Evolutionary conservation across 2,888 invertebrate species (phyloP).

Genomic region (Zaprionus lineosus): DNA sequence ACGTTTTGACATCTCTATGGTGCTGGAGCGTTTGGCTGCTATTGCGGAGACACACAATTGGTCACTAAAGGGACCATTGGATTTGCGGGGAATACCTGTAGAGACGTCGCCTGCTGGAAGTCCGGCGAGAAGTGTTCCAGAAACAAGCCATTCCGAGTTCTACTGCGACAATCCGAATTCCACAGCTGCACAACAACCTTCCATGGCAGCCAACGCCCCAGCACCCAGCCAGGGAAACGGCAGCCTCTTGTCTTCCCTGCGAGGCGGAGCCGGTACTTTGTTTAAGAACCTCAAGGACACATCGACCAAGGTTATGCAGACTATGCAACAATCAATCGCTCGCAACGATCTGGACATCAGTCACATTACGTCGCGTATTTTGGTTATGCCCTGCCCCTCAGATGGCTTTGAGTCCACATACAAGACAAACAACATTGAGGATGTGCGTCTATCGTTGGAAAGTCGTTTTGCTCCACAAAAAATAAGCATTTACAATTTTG

Average conservation of each 20-base stretch:
- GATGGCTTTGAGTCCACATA: slow-evolving; percentile 97
- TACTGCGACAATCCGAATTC: slow-evolving; percentile 61
- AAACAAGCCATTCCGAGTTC: slow-evolving; percentile 65
- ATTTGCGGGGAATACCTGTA: slow-evolving; percentile 79
- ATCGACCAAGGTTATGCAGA: slow-evolving; percentile 97
- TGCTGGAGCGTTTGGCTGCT: slow-evolving; percentile 93
- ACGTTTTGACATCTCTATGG: slow-evolving; percentile 89
- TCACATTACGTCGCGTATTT: slow-evolving; percentile 94
- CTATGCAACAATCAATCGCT: slow-evolving; percentile 95
- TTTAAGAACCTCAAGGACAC: slow-evolving; percentile 97
- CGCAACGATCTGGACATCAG: slow-evolving; percentile 94
- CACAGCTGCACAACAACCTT: slow-evolving; percentile 15
- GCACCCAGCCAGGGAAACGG: slow-evolving; percentile 81
- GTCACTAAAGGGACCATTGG: slow-evolving; percentile 90
- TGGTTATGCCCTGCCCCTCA: slow-evolving; percentile 97
- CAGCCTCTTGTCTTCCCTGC: slow-evolving; percentile 92
- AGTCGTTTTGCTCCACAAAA: slow-evolving; percentile 88
- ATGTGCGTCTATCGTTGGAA: slow-evolving; percentile 91
- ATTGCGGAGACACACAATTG: slow-evolving; percentile 93
- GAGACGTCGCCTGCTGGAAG: slow-evolving; percentile 73
- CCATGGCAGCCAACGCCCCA: slow-evolving; percentile 23
- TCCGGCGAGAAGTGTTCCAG: slow-evolving; percentile 49
- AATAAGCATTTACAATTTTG: slow-evolving; percentile 93
- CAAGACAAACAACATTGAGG: slow-evolving; percentile 95
- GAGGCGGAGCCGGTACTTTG: slow-evolving; percentile 96